Evolutionary conservation across 2,888 invertebrate species (phyloP), one percentile per base, ranked within the genome.

Genomic region (Trissoscelio sp.): DNA sequence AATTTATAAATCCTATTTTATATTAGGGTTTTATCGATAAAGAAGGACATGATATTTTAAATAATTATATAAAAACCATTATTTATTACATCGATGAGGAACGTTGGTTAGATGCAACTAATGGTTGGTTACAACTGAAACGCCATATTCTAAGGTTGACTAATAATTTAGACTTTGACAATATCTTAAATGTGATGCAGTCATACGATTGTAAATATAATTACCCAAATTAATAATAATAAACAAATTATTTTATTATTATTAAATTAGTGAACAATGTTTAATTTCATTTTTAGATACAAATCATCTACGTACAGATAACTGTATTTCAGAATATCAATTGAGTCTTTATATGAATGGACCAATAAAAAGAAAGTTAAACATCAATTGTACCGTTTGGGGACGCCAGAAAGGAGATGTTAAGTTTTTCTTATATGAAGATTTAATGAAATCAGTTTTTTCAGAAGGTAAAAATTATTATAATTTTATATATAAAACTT

Each of bases 11-110:
- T n/a, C n/a, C n/a, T n/a, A n/a, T n/a, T 66, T 28, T 51, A 12
- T 53, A 24, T 55, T 37, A 72, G 72, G 72, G 72, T 31, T 18
- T 51, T 14, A 42, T 72, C 51, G 72, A 72, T 60, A 24, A 44
- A 5, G 12, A 72, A 16, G 60, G 51, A 3, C 16, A 51, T 0
- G 4, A 20, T 6, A 37, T 24, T 3, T 9, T 60, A 12, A 14
- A 58, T 4, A 18, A 48, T 31, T 58, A 48, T n/a, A 16, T 39
- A 42, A 14, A 24, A 1, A 11, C 28, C 1, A 58, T 67, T 42
- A 5, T 16, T 11, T 14, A 5, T 0, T 7, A 48, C 12, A 60
- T 60, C 9, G 6, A 72, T 12, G 0, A 31, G 4, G n/a, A 60
- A 28, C n/a, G 14, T 0, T 60, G 51, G 37, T 24, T 28, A 11